Base-by-base conservation (phyloP, 2,888 invertebrate genomes). In the Ectropis crepuscularia region DNA sequence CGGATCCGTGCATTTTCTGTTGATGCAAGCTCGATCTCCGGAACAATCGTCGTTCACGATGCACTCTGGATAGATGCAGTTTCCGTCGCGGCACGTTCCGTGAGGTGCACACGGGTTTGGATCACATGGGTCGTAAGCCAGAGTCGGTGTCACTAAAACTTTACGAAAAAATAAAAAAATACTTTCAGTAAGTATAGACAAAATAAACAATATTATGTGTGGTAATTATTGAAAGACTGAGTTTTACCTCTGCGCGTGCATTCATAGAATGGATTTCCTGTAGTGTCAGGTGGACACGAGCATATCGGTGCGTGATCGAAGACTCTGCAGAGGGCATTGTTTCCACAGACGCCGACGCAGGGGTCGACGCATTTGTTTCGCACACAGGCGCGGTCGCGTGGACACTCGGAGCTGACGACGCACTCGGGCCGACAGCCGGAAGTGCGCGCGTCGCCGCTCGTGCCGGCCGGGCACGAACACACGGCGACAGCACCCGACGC, bases 21-120 rank as follows among this genome's bases (percentile, higher is more conserved):
- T 95, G 75, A 96, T 95, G 80, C 98, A 98, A 0, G 97, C 95
- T 68, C 96, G 95, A 77, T 97, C 95, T 70, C 96, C 94, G 0
- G 96, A 94, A 84, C 98, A 98, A 72, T 98, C 98, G 65, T 96
- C 96, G 79, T 98, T 98, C 68, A 96, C 95, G 6, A 97, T 93
- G 84, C 98, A 98, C 85, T 98, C 98, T 0, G 97, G 97, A 84
- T 97, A 97, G 6, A 94, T 92, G 75, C 96, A 96, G 65, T 92
- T 89, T 16, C 95, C 95, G 60, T 94, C 93, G 51, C 94, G 94
- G 73, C 96, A 96, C 53, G 94, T 90, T 43, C 96, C 95, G 79
- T 95, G 95, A 60, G 95, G 94, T 58, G 95, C 96, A 79, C 96
- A 96, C 5, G 96, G 96, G 54, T 95, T 95, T 37, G 96, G 96